A percentile compares a stretch with the other conserved stretches of the same genome.
These are phyloP conservation scores for Rhabdophis nuchalis DNA, from an alignment of 2,797 vertebrate species.

Conservation along the genomic window DNA sequence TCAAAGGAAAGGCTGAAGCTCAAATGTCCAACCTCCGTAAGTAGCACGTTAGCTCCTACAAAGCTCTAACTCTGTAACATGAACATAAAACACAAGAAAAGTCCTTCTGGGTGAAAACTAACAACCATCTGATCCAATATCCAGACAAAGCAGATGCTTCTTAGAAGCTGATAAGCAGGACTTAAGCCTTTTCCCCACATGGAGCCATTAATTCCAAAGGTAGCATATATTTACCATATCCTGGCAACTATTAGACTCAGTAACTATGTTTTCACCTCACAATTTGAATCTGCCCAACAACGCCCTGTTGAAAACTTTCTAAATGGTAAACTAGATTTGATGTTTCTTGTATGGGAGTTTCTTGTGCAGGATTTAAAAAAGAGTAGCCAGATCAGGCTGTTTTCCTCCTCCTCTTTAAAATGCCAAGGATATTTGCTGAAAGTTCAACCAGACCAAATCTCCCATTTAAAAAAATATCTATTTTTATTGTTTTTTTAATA, in stretches of 20 bases:
- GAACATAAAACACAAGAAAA: neutral
- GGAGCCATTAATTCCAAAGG: neutral
- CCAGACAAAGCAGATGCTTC: neutral
- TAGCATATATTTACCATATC: neutral
- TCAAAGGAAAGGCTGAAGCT: conserved; percentile 76
- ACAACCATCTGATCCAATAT: neutral
- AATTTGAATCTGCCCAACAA: neutral
- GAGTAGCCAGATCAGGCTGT: neutral
- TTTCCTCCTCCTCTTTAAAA: neutral
- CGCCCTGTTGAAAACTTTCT: neutral
- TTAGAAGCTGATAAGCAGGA: neutral
- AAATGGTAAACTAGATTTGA: neutral
- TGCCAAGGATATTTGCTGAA: neutral
- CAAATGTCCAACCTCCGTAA: conserved; percentile 80
- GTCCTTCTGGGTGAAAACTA: neutral
- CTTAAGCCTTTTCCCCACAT: neutral
- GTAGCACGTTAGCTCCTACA: conserved; percentile 43
- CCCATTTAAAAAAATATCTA: neutral
- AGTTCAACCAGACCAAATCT: neutral
- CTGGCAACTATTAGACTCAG: neutral
- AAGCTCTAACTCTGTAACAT: neutral
- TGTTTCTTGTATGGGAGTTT: neutral
- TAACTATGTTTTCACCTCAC: neutral
- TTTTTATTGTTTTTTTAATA: neutral
- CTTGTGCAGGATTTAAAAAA: neutral